These are phyloP conservation scores for Tipula vernalis DNA, from an alignment of 2,888 invertebrate genomes.

Conservation along the genomic window DNA sequence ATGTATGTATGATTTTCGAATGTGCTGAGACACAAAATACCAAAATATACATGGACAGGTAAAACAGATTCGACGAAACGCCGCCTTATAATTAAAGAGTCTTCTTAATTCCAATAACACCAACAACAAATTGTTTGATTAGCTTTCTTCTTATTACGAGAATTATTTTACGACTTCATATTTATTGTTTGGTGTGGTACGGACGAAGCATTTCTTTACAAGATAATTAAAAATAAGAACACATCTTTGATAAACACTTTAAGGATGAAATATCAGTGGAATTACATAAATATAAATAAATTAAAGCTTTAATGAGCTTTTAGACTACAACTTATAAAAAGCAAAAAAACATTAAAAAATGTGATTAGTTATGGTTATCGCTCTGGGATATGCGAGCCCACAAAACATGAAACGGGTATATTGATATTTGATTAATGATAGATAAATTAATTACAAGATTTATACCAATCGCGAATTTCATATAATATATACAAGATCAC, in stretches of 20 bases:
- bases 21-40: not conserved
- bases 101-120: not conserved
- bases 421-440: not conserved
- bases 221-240: not conserved
- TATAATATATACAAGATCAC: not conserved
- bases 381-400: not conserved
- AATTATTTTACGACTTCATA: not conserved
- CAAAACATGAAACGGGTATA: not conserved
- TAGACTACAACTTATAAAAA: not conserved
- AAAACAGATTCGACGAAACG: not conserved
- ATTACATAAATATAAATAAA: not conserved
- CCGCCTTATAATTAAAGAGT: not conserved
- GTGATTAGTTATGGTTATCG: not conserved
- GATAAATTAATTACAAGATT: not conserved
- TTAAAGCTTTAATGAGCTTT: not conserved
- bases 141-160: not conserved
- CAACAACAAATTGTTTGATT: not conserved
- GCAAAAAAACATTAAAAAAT: not conserved
- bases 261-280: not conserved
- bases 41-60: not conserved
- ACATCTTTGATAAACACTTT: not conserved
- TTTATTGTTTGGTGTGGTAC: not conserved
- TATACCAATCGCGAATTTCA: not conserved
- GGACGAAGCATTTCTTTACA: not conserved
- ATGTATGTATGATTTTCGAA: too few relatives aligned